These are phyloP conservation scores for Carlito syrichta DNA, from an alignment of 2,113 vertebrate species.

Conservation along the genomic window DNA sequence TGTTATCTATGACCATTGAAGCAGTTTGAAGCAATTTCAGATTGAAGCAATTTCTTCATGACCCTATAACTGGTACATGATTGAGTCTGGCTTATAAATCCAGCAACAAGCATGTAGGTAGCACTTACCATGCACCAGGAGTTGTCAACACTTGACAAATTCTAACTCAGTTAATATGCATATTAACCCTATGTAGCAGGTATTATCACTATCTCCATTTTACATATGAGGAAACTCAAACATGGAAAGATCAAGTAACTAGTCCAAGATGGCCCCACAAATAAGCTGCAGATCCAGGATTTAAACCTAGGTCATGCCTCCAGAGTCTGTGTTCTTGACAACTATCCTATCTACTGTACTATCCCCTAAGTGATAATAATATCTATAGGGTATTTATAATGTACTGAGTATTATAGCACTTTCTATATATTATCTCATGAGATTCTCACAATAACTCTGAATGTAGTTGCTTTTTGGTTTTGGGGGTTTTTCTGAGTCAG, in stretches of 20 bases:
- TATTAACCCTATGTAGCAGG: not conserved
- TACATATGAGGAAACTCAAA: not conserved
- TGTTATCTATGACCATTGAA: not conserved
- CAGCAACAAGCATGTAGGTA: not conserved
- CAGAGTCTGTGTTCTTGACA: not conserved
- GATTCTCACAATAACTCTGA: not conserved
- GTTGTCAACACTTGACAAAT: not conserved
- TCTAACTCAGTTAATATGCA: not conserved
- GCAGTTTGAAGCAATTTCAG: too few relatives aligned
- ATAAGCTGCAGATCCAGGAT: not conserved
- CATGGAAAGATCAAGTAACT: not conserved
- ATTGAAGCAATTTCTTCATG: not conserved
- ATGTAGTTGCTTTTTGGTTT: too few relatives aligned
- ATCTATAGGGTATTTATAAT: not conserved
- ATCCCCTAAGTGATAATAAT: not conserved
- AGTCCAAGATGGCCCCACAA: not conserved
- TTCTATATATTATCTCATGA: not conserved
- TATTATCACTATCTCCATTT: not conserved
- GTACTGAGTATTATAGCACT: not conserved
- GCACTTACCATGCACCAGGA: not conserved
- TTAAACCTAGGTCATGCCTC: not conserved
- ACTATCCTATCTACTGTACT: not conserved
- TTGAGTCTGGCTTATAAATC: not conserved
- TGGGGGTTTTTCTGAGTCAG: too few relatives aligned
- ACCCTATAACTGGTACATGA: not conserved